Base-by-base conservation (phyloP, 1,140 invertebrate species). In the Drosophila punjabiensis region DNA sequence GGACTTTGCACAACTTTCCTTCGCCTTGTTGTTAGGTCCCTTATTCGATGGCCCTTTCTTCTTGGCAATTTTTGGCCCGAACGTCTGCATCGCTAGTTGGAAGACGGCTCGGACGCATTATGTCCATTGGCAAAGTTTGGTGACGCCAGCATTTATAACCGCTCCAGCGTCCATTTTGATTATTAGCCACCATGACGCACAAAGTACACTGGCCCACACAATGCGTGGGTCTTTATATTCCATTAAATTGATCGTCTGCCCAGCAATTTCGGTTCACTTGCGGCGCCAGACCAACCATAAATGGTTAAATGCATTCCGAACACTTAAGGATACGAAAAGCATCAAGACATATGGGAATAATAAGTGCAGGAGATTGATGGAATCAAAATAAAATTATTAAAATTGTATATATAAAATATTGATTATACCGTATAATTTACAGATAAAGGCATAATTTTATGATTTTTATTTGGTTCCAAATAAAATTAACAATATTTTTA, bases 91-190 rank as follows among this genome's bases (percentile, higher is more conserved):
- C 66, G 68, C 68, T 11, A 71, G 32, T 69, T 56, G 65, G 53
- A 74, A 64, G 78, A 24, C 24, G 24, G 74, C 73, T 65, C 61
- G 64, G 76, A 58, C 86, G 73, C 76, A 90, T 91, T 90, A 77
- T 81, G 86, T 83, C 82, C 86, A 81, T 73, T 91, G 82, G 79
- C 82, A 81, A 90, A 90, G 87, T 90, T 90, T 82, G 69, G 73
- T 82, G 86, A 73, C 86, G 86, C 87, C 86, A 82, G 79, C 82
- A 73, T 81, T 91, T 90, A 89, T 85, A 89, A 90, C 50, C 66
- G 73, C 55, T 69, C 39, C 52, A 74, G 76, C 73, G 76, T 90
- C 76, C 86, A 90, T 91, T 90, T 74, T 86, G 76, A 90, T 90
- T 90, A 90, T 91, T 90, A 90, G 87, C 82, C 70, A 48, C 60